Percentiles rank a stretch among this genome's conserved stretches.
phyloP scores from a whole-genome alignment of 2,113 vertebrate genomes.

The Genyomyrus donnyi region DNA sequence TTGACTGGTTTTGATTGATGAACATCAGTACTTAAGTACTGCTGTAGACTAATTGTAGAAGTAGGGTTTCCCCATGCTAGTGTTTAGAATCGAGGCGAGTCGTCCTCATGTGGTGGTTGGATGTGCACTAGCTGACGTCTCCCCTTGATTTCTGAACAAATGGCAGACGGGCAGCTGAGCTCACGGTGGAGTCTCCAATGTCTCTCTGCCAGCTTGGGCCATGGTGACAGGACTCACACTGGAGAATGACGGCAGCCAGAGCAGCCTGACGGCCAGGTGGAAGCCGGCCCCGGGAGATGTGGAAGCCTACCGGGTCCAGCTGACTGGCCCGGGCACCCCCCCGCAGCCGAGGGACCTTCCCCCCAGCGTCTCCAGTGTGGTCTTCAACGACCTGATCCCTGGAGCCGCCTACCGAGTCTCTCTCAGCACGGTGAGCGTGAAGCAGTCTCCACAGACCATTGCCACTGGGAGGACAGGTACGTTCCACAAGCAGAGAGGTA shows the following conservation, averaged over 20 bases:
- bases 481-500: conserved; percentile 20
- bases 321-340: conserved; percentile 54
- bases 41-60: not conserved
- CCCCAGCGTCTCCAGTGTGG: conserved; percentile 43
- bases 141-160: not conserved
- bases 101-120: not conserved
- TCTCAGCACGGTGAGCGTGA: conserved; percentile 63
- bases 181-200: not conserved
- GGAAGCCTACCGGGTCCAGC: conserved; percentile 59
- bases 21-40: not conserved
- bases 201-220: conserved; percentile 59
- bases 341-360: conserved; percentile 52
- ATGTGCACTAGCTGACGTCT: not conserved
- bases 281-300: conserved; percentile 66
- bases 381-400: conserved; percentile 64
- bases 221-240: conserved; percentile 64
- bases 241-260: conserved; percentile 49
- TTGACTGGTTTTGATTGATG: not conserved
- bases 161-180: not conserved
- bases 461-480: conserved; percentile 67
- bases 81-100: not conserved
- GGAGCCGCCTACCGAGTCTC: conserved; percentile 71
- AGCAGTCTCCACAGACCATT: conserved; percentile 59
- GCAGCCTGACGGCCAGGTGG: conserved; percentile 71
- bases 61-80: not conserved